phyloP scores from a whole-genome alignment of 2,888 invertebrate species.

The Erannis defoliaria region DNA sequence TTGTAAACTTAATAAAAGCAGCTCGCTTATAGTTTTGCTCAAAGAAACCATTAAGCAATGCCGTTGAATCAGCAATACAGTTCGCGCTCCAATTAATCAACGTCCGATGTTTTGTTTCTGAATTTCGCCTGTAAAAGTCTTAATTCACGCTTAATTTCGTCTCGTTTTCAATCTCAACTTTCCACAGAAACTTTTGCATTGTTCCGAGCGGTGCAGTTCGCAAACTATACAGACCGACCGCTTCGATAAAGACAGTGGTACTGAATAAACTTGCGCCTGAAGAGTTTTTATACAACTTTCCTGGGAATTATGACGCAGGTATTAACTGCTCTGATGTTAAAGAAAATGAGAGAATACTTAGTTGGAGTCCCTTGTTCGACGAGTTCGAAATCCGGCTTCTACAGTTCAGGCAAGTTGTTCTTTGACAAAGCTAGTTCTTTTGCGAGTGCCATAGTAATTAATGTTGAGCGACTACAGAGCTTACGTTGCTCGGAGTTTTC shows the following conservation, averaged over 20 bases:
- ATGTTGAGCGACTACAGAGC: constrained; percentile 66
- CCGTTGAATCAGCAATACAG: constrained; percentile 22
- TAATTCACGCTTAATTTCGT: constrained; percentile 68
- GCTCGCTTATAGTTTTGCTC: constrained; percentile 12
- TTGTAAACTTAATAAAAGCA: constrained; percentile 3
- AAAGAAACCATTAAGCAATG: constrained; percentile 20
- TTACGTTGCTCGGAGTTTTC: constrained; percentile 62
- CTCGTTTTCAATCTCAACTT: constrained; percentile 73
- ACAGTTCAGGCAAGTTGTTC: constrained; percentile 62
- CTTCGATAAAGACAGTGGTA: constrained; percentile 59
- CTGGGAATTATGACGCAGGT: constrained; percentile 63
- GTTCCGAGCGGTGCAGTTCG: constrained; percentile 58
- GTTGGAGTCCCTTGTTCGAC: constrained; percentile 46
- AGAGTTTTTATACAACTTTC: constrained; percentile 58
- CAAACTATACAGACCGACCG: constrained; percentile 54
- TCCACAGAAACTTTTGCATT: constrained; percentile 62
- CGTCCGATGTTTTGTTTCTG: constrained; percentile 56
- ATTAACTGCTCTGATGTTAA: constrained; percentile 54
- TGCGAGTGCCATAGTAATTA: constrained; percentile 69
- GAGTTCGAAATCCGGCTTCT: constrained; percentile 38
- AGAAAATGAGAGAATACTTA: constrained; percentile 53
- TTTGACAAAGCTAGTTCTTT: constrained; percentile 68
- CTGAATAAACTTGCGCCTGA: constrained; percentile 62
- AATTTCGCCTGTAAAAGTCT: constrained; percentile 60
- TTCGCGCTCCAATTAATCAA: constrained; percentile 47